Evolutionary conservation across 2,888 invertebrate genomes (phyloP), one percentile per base, ranked within the genome.

Genomic region (Aleiodes alternator): DNA sequence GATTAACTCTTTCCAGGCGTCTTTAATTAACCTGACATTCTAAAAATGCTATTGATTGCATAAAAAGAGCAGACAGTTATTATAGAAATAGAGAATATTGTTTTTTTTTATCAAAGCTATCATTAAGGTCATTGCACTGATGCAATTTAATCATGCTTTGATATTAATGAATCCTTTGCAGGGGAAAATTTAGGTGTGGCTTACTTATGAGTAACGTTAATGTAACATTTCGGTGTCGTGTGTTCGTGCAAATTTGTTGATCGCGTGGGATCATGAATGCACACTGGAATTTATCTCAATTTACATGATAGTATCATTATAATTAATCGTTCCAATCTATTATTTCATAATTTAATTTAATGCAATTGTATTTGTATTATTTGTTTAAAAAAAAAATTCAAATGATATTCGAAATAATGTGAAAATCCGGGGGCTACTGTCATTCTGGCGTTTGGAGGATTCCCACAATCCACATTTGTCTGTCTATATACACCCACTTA

Each of bases 11-110:
- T 64, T 48, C 12, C 64, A 61, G 43, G 7, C 7, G 38, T 7
- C 43, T 14, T 64, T 48, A 64, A 64, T 61, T 61, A 34, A n/a
- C 61, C 38, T 61, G 11, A 61, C 61, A 61, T 16, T 14, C 48
- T 64, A 11, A 9, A 34, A 23, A 23, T 48, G 16, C 61, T 14
- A 43, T 43, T 14, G 16, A 48, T 43, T 43, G 12, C 16, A 48
- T 16, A 43, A 9, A 64, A 64, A 64, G 8, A 38, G 6, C 6
- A n/a, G 14, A 29, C 4, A 29, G 29, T 57, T 57, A 23, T 12
- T 29, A 16, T 61, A 38, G 2, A 38, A n/a, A 11, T 6, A n/a
- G 4, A 34, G 31, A 34, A 6, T 34, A 34, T 34, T 34, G 34
- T 0, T 6, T 34, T 43, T 43, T 43, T 43, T 43, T 23, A 23